Percentiles rank a stretch among this genome's conserved stretches.
These are phyloP conservation scores for Caradrina clavipalpis DNA, from an alignment of 2,888 invertebrate genomes.

Conservation along the genomic window DNA sequence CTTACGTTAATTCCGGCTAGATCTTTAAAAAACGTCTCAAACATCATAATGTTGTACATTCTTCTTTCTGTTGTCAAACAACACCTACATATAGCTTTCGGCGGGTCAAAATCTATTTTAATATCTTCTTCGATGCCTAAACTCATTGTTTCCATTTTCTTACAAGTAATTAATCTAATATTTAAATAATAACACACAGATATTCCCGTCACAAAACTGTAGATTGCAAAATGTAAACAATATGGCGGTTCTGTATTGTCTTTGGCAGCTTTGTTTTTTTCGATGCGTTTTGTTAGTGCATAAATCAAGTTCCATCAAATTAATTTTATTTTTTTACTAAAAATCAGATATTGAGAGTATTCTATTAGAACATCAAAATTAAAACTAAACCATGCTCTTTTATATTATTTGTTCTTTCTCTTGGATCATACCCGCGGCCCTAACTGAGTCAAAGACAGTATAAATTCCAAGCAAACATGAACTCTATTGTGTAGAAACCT, in stretches of 20 bases:
- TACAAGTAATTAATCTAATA: not conserved
- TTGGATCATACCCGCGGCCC: too few species aligned
- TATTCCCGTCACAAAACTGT: slow-evolving; percentile 1
- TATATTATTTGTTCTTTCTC: too few species aligned
- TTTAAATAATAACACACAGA: slow-evolving; percentile 11
- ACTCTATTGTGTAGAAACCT: too few species aligned
- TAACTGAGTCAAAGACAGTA: too few species aligned
- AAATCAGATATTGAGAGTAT: too few species aligned
- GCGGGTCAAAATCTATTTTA: slow-evolving; percentile 67
- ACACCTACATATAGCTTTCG: slow-evolving; percentile 78
- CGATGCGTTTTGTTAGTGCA: slow-evolving; percentile 17
- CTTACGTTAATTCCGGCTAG: slow-evolving; percentile 80
- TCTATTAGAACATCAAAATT: too few species aligned
- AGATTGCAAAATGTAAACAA: slow-evolving; percentile 49
- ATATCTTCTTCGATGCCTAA: slow-evolving; percentile 55
- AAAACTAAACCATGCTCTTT: too few species aligned
- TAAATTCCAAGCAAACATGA: too few species aligned
- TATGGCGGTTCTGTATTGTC: slow-evolving; percentile 38
- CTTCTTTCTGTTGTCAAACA: slow-evolving; percentile 78
- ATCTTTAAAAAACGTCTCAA: slow-evolving; percentile 72
- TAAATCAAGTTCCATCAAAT: not conserved
- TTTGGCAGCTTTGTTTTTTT: slow-evolving; percentile 11
- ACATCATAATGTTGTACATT: slow-evolving; percentile 68
- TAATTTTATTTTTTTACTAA: too few species aligned
- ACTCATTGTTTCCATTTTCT: slow-evolving; percentile 49